Percentiles rank a stretch among this genome's conserved stretches.
These are phyloP conservation scores for Hepsetus odoe DNA, from an alignment of 2,113 vertebrate genomes.

Conservation along the genomic window DNA sequence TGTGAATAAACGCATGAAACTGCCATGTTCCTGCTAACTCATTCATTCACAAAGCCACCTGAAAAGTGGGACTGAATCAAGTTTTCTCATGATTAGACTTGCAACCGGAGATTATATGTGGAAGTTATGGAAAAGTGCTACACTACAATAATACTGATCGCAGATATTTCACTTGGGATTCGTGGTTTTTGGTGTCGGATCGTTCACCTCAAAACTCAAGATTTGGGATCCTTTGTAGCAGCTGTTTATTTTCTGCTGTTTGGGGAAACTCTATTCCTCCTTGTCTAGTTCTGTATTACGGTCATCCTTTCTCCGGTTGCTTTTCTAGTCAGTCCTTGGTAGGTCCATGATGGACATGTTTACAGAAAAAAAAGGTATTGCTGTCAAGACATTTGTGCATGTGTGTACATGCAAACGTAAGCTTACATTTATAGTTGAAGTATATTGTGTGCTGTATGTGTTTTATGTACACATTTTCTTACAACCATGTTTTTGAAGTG, in stretches of 20 bases:
- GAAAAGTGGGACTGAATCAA: slow-evolving; percentile 3
- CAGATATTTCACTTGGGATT: background rate
- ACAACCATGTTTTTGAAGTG: slow-evolving; percentile 73
- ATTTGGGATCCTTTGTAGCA: slow-evolving; percentile 18
- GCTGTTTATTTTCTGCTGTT: slow-evolving; percentile 2
- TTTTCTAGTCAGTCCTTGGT: slow-evolving; percentile 61
- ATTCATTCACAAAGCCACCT: slow-evolving; percentile 4
- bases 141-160: background rate
- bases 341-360: slow-evolving; percentile 59
- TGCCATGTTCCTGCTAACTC: background rate
- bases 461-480: slow-evolving; percentile 72
- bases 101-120: slow-evolving; percentile 61
- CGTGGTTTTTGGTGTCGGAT: slow-evolving; percentile 8
- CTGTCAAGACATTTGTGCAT: slow-evolving; percentile 58
- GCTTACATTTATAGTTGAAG: slow-evolving; percentile 73
- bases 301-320: slow-evolving; percentile 56
- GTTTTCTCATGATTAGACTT: slow-evolving; percentile 50
- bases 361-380: slow-evolving; percentile 48
- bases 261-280: slow-evolving; percentile 28
- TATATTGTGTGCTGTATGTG: slow-evolving; percentile 73
- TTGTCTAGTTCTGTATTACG: slow-evolving; percentile 33
- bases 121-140: slow-evolving; percentile 46
- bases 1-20: background rate
- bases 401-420: slow-evolving; percentile 68
- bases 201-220: slow-evolving; percentile 43